These are phyloP conservation scores for Seriola aureovittata DNA, from an alignment of 2,113 vertebrate genomes.

Conservation along the genomic window DNA sequence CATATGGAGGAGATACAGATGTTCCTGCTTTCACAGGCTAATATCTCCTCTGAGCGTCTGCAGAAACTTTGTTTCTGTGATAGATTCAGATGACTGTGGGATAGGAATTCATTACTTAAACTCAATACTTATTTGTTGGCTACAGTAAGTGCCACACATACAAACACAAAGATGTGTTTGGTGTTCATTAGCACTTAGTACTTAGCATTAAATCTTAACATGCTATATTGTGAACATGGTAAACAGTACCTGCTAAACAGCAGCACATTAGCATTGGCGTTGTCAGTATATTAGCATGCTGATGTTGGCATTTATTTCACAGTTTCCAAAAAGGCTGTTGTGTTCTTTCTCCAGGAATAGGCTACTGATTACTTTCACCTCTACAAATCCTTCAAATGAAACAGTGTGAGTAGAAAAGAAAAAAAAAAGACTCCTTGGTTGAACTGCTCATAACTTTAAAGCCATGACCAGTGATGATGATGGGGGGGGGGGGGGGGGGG, in stretches of 20 bases:
- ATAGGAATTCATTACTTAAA: slow-evolving; percentile 21
- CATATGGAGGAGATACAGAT: slow-evolving; percentile 56
- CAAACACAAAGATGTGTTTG: neutral
- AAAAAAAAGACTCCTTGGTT: neutral
- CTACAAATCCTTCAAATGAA: neutral
- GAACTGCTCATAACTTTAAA: neutral
- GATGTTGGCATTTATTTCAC: neutral
- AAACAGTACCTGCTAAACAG: too few relatives aligned
- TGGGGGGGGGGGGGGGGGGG: neutral
- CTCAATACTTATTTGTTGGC: slow-evolving; percentile 15
- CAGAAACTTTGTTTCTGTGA: slow-evolving; percentile 35
- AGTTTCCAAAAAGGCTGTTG: too few relatives aligned
- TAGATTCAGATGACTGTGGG: slow-evolving; percentile 25
- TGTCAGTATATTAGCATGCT: too few relatives aligned
- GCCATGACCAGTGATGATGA: neutral
- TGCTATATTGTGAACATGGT: too few relatives aligned
- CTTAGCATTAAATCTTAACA: neutral
- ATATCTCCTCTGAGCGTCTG: slow-evolving; percentile 49
- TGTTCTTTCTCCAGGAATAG: too few relatives aligned
- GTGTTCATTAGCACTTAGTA: neutral
- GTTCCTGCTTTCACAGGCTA: slow-evolving; percentile 47
- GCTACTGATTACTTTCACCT: neutral
- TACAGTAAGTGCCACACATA: neutral
- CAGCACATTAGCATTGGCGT: too few relatives aligned
- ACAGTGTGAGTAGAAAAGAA: too few relatives aligned